Evolutionary conservation across 2,113 vertebrate genomes (phyloP).

Genomic region (Cyanistes caeruleus): DNA sequence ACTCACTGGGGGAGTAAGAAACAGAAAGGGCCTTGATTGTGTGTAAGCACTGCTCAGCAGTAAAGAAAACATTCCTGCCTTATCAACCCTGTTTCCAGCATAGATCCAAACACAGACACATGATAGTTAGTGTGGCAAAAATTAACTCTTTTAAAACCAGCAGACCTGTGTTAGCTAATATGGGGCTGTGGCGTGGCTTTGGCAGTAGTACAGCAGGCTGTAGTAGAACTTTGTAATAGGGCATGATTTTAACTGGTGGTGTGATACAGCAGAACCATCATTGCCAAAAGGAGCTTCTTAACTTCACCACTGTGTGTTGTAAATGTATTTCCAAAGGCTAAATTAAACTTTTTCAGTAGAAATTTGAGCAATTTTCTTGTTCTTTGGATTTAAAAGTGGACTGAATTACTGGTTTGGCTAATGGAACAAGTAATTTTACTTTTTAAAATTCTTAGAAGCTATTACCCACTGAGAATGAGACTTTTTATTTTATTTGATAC

Average conservation of each 20-base stretch:
- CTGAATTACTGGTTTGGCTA: neutral
- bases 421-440: neutral
- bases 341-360: neutral
- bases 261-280: neutral
- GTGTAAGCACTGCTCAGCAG: neutral
- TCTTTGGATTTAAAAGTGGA: neutral
- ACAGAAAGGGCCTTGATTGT: neutral
- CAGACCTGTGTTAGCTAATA: neutral
- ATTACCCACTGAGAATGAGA: neutral
- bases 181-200: rapidly evolving
- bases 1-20: neutral
- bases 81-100: neutral
- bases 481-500: neutral
- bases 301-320: neutral
- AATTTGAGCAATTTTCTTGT: neutral
- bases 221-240: neutral
- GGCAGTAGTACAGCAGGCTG: neutral
- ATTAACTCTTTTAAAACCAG: neutral
- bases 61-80: neutral
- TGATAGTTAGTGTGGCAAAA: neutral
- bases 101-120: neutral
- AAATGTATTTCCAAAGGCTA: neutral
- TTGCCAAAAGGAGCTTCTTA: neutral
- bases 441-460: neutral
- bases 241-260: neutral